Evolutionary conservation across 2,888 invertebrate genomes (phyloP), one percentile per base, ranked within the genome.

Genomic region (Lacanobia oleracea): DNA sequence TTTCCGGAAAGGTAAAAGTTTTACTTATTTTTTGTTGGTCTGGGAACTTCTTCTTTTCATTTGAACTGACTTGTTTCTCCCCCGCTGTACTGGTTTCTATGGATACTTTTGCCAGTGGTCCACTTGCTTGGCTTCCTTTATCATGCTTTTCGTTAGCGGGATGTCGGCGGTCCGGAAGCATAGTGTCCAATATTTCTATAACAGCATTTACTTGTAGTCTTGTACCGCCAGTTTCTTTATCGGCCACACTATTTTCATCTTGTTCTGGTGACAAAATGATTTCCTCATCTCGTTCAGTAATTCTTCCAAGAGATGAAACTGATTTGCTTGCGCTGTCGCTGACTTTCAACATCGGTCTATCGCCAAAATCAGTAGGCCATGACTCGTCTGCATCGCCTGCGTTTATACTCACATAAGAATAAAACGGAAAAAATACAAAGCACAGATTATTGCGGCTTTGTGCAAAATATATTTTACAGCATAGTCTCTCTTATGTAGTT

Each of bases 381-480:
- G 85, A 69, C 86, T 95, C 95, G 79, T 95, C 94, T 53, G 89
- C 93, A 57, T 90, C 81, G 86, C 91, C 95, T 95, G 69, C 71
- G 72, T 76, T 62, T 37, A 63, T 5, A 59, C 6, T 45, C 10
- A 51, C 5, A 48, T 63, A 8, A 27, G 51, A 67, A 63, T 43
- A 56, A 68, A 53, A 60, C n/a, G 12, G 27, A 51, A 23, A 16
- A 45, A 45, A 45, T 54, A 48, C 16, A 40, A 64, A 50, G 8
- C 5, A 48, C 14, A 45, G 33, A 56, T 48, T 3, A n/a, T 6
- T 23, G 21, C 27, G 14, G 43, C 12, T 72, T 72, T 18, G 14
- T n/a, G 16, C 2, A 14, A 72, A 18, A 45, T 45, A 8, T 18
- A 48, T 8, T 16, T 1, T 16, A 27, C 14, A 6, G 8, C 3